Base-by-base conservation (phyloP, 1,140 invertebrate species). In the Caerostris extrusa region DNA sequence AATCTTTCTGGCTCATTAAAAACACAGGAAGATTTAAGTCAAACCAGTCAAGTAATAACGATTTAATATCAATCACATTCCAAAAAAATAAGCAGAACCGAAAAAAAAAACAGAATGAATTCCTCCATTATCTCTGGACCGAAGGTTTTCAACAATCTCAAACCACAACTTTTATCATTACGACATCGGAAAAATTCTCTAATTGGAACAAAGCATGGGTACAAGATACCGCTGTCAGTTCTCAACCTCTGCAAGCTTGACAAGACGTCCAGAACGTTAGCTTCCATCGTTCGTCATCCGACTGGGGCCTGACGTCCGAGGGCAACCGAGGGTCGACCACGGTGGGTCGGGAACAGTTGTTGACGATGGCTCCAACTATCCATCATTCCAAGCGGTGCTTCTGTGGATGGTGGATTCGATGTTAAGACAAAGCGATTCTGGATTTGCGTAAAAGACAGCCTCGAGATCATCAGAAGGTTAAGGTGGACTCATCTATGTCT, bases 121-220 rank as follows among this genome's bases (percentile, higher is more conserved):
- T 77, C 71, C 34, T 77, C 71, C 12, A 12, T 77, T 77, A 77
- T 77, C 71, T 77, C 12, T 71, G 61, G 61, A 34, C 3, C 34
- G 8, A 12, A 53, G 34, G 3, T 3, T 77, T 77, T 50, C 71
- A 12, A 34, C 34, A 53, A 77, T 77, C 71, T 12, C 53, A 12
- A 50, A 53, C 71, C 34, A 50, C 34, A 77, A 12, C 14, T 77
- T 50, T 50, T 77, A 77, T 77, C 71, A 77, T 77, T 77, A 77
- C 71, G 71, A 77, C 71, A 77, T 77, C 34, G 34, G 7, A 50
- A 77, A 53, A 77, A 14, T 77, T 34, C 71, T 12, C 71, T 77
- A 77, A 77, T 77, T 77, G 71, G 71, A 77, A 77, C 71, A 77
- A 77, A 77, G 71, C 71, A 77, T 34, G 34, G 71, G 71, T 77